phyloP scores from a whole-genome alignment of 1,140 invertebrate species.

The Drosophila kepulauana region DNA sequence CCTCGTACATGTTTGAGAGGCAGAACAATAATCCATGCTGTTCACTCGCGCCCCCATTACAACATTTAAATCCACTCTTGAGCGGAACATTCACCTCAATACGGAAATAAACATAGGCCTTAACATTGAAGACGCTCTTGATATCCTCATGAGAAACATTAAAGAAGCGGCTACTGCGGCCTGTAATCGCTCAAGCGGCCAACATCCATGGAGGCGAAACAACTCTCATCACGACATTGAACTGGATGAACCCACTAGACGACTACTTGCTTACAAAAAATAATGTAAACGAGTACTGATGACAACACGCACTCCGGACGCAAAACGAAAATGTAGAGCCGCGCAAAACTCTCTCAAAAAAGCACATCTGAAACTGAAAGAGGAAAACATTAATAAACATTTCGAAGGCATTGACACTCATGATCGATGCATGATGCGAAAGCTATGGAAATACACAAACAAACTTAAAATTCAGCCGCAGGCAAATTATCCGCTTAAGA shows the following conservation, averaged over 20 bases:
- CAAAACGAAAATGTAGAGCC: not conserved
- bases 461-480: not conserved
- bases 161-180: not conserved
- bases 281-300: not conserved
- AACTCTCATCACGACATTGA: not conserved
- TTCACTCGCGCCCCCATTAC: not conserved
- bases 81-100: not conserved
- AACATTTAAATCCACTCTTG: conserved; percentile 2
- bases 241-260: not conserved
- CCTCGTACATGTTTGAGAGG: conserved; percentile 3
- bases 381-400: not conserved
- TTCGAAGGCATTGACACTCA: not conserved
- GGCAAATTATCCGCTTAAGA: not conserved
- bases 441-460: not conserved
- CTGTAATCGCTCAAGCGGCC: not conserved
- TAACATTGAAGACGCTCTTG: not conserved
- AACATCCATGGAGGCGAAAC: not conserved
- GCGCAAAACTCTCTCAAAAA: not conserved
- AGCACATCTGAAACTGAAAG: not conserved
- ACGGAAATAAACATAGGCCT: not conserved
- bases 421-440: not conserved
- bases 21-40: not conserved
- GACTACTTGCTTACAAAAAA: not conserved
- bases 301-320: not conserved
- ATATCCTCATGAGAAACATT: too few relatives aligned